phyloP scores from a whole-genome alignment of 2,797 vertebrate species.

The Galaxias olidus region DNA sequence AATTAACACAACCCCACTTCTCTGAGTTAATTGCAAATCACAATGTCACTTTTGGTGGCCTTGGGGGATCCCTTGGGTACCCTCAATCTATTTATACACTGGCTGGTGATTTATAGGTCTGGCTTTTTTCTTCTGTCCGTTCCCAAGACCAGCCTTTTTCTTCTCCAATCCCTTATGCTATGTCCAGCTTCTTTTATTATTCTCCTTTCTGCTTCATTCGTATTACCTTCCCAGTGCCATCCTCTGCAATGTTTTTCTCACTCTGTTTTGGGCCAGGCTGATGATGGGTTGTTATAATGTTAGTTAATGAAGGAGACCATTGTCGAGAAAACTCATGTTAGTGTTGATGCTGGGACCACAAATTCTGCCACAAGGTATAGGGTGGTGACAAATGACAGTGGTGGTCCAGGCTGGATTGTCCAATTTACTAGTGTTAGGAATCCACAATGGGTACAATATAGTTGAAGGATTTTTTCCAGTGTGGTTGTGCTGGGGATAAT shows the following conservation, averaged over 20 bases:
- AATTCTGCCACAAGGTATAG: conserved; percentile 43
- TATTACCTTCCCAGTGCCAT: conserved; percentile 40
- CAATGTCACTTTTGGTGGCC: conserved; percentile 58
- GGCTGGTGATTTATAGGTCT: conserved; percentile 69
- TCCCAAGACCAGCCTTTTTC: conserved; percentile 40
- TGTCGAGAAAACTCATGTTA: conserved; percentile 60
- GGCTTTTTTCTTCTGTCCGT: conserved; percentile 50
- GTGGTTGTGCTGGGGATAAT: no score
- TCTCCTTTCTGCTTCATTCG: conserved; percentile 24
- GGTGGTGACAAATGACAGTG: conserved; percentile 51
- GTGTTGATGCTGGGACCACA: conserved; percentile 61
- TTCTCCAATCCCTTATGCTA: conserved; percentile 41
- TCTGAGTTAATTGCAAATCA: conserved; percentile 71
- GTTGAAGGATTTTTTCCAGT: no score
- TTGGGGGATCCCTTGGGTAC: conserved; percentile 53
- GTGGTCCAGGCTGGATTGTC: conserved; percentile 31
- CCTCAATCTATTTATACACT: conserved; percentile 65
- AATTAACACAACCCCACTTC: conserved; percentile 53
- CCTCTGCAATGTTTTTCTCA: conserved; percentile 3
- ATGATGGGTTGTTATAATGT: conserved; percentile 54
- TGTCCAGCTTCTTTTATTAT: conserved; percentile 41
- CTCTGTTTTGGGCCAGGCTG: conserved; percentile 29
- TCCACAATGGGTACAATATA: conserved; percentile 9
- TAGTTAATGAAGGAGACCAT: conserved; percentile 57
- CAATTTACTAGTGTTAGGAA: conserved; percentile 33